Conservation (phyloP, 35 echinoderm and acorn worm species). For the Apostichopus parvimensis region DNA sequence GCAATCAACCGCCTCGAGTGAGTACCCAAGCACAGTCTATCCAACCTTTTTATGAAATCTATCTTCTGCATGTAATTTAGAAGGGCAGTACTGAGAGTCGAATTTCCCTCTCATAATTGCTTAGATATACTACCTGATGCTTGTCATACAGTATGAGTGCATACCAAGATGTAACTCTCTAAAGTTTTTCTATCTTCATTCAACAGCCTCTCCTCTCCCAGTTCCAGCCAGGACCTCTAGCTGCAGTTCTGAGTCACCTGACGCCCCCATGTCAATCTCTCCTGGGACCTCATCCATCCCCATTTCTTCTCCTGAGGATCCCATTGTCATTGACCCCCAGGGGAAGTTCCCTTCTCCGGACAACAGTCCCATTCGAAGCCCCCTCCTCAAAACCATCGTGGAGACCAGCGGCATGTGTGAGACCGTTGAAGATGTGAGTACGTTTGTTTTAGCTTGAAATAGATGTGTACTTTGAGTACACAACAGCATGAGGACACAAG, state of each 20-base stretch:
- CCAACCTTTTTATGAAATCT: no score
- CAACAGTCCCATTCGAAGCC: constrained; percentile 30
- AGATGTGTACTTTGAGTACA: no score
- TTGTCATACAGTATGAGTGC: no score
- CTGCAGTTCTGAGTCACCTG: constrained; percentile 81
- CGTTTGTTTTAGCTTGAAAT: background rate
- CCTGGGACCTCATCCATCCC: constrained; percentile 84
- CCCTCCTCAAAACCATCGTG: constrained; percentile 40
- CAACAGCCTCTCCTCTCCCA: constrained; percentile 87
- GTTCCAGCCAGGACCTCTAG: constrained; percentile 82
- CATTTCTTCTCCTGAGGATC: constrained; percentile 95
- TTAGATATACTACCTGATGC: no score
- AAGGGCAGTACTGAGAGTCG: no score
- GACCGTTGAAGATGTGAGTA: constrained; percentile 50
- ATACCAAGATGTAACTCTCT: no score
- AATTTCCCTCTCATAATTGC: no score
- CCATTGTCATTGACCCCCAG: constrained; percentile 42
- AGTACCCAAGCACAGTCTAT: constrained; percentile 17
- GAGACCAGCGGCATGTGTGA: constrained; percentile 47
- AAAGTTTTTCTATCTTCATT: no score
- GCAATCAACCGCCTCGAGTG: constrained; percentile 87
- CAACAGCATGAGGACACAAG: no score
- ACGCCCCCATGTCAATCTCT: constrained; percentile 74
- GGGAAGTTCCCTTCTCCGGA: constrained; percentile 7
- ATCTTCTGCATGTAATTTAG: no score